A percentile compares a stretch with the other conserved stretches of the same genome.
Evolutionary conservation across 92 coral and sea anemone genomes (phyloP).

Genomic region (Ricordea florida): DNA sequence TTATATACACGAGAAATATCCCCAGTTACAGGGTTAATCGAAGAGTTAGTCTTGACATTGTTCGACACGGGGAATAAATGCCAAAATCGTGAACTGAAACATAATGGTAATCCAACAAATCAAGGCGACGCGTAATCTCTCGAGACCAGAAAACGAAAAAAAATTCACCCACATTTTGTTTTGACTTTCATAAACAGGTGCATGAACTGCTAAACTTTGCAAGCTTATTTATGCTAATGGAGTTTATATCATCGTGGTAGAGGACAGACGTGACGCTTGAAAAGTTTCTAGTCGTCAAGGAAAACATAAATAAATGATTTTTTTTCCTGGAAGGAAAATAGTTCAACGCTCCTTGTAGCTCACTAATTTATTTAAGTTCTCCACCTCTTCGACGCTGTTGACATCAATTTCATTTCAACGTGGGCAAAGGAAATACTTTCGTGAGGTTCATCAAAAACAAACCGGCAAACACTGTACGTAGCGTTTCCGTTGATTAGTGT

Average conservation of each 20-base stretch:
- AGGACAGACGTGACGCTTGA: too few relatives aligned
- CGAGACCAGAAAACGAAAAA: not conserved
- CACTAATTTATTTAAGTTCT: slow-evolving; percentile 1
- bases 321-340: slow-evolving; percentile 15
- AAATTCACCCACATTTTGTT: not conserved
- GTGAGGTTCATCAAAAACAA: not conserved
- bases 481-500: slow-evolving; percentile 27
- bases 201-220: slow-evolving; percentile 3
- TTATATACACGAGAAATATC: too few relatives aligned
- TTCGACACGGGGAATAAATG: too few relatives aligned
- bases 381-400: not conserved
- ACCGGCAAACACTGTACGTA: not conserved
- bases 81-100: not conserved
- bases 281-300: too few relatives aligned
- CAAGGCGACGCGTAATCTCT: not conserved
- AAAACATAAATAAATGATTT: too few relatives aligned
- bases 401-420: not conserved
- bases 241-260: too few relatives aligned
- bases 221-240: too few relatives aligned
- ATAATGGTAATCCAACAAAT: not conserved
- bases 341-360: not conserved
- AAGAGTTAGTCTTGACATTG: too few relatives aligned
- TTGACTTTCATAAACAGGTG: slow-evolving; percentile 19
- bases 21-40: too few relatives aligned
- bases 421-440: not conserved